phyloP scores from a whole-genome alignment of 2,113 vertebrate species.

The Siniperca knerii region DNA sequence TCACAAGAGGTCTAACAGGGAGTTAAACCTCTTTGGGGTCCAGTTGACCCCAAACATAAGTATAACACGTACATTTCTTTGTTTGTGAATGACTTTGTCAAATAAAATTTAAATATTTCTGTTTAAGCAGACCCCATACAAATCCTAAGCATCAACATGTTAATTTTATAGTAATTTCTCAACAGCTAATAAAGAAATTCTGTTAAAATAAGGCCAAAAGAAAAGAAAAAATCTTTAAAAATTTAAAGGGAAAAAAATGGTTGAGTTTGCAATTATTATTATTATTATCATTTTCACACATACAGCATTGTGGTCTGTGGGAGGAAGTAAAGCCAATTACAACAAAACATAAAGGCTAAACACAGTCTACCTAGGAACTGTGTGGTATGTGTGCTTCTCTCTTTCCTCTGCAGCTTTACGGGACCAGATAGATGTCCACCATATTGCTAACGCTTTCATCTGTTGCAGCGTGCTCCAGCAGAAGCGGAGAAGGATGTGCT shows the following conservation, averaged over 20 bases:
- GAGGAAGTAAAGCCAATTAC: not conserved
- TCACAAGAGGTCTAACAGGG: not conserved
- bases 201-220: not conserved
- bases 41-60: not conserved
- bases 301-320: not conserved
- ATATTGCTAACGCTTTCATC: slow-evolving; percentile 47
- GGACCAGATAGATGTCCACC: slow-evolving; percentile 44
- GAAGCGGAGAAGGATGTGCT: slow-evolving; percentile 36
- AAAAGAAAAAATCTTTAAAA: not conserved
- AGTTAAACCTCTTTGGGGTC: not conserved
- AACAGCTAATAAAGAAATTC: not conserved
- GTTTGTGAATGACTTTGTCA: not conserved
- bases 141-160: too few relatives aligned
- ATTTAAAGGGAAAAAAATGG: not conserved
- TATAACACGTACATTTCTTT: not conserved
- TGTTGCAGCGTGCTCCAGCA: slow-evolving; percentile 31
- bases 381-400: not conserved
- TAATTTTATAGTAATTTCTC: not conserved
- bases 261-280: not conserved
- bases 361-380: not conserved
- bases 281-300: not conserved
- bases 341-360: not conserved
- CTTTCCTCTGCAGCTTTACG: slow-evolving; percentile 26
- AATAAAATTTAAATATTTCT: not conserved
- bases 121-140: not conserved